Evolutionary conservation across 2,888 invertebrate species (phyloP).

Genomic region (Iphiclides podalirius): DNA sequence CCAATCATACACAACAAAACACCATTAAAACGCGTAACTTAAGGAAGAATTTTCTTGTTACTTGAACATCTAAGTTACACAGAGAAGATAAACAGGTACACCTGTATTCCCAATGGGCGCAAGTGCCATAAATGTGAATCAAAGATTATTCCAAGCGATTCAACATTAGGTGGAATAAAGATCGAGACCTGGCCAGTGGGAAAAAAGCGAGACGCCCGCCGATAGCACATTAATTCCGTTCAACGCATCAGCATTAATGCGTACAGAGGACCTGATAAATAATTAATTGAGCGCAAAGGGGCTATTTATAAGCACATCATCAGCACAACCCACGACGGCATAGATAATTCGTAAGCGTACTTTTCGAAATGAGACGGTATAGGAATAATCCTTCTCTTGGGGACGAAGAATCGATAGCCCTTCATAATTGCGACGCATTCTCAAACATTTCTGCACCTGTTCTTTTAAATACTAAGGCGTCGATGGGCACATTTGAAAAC

Average conservation of each 20-base stretch:
- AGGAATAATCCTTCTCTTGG: no score
- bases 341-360: background rate
- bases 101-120: no score
- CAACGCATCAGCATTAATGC: background rate
- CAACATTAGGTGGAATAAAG: background rate
- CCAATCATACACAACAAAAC: no score
- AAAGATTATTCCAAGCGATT: conserved; percentile 3
- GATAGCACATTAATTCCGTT: conserved; percentile 1
- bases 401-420: background rate
- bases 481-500: no score
- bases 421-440: background rate
- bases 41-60: no score
- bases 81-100: no score
- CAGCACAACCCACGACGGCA: background rate
- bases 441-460: background rate
- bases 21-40: no score
- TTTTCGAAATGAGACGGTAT: background rate
- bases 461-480: background rate
- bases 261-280: conserved; percentile 6
- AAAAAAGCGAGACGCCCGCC: background rate
- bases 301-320: conserved; percentile 12
- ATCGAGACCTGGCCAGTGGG: background rate
- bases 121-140: background rate
- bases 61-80: no score
- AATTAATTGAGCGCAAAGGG: conserved; percentile 3